Evolutionary conservation across 1,140 invertebrate species (phyloP).

Genomic region (Rhopalosiphum maidis): DNA sequence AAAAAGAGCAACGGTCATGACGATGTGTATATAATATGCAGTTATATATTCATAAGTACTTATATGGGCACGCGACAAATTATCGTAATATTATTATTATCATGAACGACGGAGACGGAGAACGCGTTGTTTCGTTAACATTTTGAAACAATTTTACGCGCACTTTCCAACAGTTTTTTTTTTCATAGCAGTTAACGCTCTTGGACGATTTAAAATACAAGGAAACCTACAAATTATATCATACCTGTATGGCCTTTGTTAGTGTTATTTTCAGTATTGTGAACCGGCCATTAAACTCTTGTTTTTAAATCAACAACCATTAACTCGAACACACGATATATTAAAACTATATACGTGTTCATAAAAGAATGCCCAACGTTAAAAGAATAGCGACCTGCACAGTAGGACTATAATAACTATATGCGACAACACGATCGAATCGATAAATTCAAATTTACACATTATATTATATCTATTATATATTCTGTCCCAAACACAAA

Average conservation of each 20-base stretch:
- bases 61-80: constrained; percentile 5
- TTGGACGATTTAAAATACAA: neutral
- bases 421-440: neutral
- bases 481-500: neutral
- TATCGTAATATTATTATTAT: neutral
- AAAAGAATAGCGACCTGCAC: neutral
- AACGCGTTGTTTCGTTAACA: neutral
- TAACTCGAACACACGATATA: too few relatives aligned
- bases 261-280: neutral
- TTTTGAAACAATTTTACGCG: neutral
- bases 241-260: neutral
- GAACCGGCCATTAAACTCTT: neutral
- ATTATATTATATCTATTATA: neutral
- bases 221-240: neutral
- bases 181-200: neutral
- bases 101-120: neutral
- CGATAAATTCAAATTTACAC: neutral
- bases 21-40: neutral
- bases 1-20: neutral
- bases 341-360: neutral
- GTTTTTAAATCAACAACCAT: neutral
- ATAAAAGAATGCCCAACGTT: neutral
- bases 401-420: neutral
- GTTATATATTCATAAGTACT: neutral
- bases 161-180: neutral